Evolutionary conservation across 2,888 invertebrate species (phyloP).

Genomic region (Oithona nana): DNA sequence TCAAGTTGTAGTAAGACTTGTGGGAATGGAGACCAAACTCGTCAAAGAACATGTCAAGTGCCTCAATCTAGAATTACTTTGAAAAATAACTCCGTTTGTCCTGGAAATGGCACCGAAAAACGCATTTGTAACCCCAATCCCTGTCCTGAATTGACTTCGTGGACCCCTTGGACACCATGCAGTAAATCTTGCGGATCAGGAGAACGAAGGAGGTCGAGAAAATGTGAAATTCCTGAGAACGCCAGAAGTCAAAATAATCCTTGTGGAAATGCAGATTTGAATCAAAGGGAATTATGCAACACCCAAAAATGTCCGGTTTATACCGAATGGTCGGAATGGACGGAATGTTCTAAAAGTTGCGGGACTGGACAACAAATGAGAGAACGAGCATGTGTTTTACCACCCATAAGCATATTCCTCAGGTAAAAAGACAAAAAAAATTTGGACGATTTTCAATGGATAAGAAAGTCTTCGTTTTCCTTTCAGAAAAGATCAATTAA

Average conservation of each 20-base stretch:
- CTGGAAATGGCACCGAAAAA: not conserved
- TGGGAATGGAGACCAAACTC: slow-evolving; percentile 7
- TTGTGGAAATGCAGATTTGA: not conserved
- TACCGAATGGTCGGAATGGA: slow-evolving; percentile 15
- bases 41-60: not conserved
- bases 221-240: not conserved
- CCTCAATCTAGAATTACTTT: not conserved
- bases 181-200: slow-evolving; percentile 1
- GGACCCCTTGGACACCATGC: slow-evolving; percentile 48
- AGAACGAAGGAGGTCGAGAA: not conserved
- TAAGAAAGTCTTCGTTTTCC: too few species aligned
- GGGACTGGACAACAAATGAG: slow-evolving; percentile 11
- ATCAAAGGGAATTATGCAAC: slow-evolving; percentile 6
- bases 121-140: slow-evolving; percentile 1
- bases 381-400: slow-evolving; percentile 1
- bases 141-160: slow-evolving; percentile 26
- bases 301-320: slow-evolving; percentile 11
- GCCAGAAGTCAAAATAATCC: not conserved
- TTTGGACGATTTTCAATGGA: too few species aligned
- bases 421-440: too few species aligned
- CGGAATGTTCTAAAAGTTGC: slow-evolving; percentile 5
- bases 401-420: not conserved
- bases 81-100: not conserved
- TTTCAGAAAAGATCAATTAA: not conserved
- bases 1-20: slow-evolving; percentile 6